phyloP scores from a whole-genome alignment of 2,888 invertebrate species.

The Sericinus montela region DNA sequence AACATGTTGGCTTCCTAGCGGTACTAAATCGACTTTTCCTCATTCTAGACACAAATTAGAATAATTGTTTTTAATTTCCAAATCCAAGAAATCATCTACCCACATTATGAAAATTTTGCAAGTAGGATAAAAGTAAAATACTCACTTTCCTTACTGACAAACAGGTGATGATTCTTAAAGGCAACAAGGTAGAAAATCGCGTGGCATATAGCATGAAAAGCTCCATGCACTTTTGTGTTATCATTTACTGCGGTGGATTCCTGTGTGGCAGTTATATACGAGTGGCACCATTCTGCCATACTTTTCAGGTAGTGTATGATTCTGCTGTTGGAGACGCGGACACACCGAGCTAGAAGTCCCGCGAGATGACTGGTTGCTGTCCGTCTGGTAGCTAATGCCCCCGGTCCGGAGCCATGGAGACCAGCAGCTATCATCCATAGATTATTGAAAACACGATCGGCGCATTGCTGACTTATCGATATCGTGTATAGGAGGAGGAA shows the following conservation, averaged over 20 bases:
- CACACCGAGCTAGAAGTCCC: conserved; percentile 64
- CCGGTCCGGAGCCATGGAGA: conserved; percentile 51
- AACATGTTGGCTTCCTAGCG: no score
- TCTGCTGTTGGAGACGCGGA: conserved; percentile 58
- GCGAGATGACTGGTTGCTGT: conserved; percentile 66
- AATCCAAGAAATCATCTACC: no score
- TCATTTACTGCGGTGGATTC: conserved; percentile 64
- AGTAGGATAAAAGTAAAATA: conserved; percentile 30
- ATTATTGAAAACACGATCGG: conserved; percentile 54
- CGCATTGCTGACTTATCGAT: conserved; percentile 69
- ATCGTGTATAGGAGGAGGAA: conserved; percentile 70
- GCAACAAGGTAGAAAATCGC: conserved; percentile 95
- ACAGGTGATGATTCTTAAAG: conserved; percentile 91
- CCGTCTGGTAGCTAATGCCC: conserved; percentile 55
- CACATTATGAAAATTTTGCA: no score
- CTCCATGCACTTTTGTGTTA: conserved; percentile 83
- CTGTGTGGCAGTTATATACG: conserved; percentile 85
- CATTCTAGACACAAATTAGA: no score
- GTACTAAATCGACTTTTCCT: no score
- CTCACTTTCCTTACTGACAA: conserved; percentile 87
- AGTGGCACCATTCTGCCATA: conserved; percentile 91
- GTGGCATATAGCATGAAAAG: conserved; percentile 96
- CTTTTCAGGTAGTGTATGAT: conserved; percentile 63
- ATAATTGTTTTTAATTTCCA: no score
- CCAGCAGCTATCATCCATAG: conserved; percentile 67